These are phyloP conservation scores for Platichthys stellatus DNA, from an alignment of 2,113 vertebrate genomes.

Conservation along the genomic window DNA sequence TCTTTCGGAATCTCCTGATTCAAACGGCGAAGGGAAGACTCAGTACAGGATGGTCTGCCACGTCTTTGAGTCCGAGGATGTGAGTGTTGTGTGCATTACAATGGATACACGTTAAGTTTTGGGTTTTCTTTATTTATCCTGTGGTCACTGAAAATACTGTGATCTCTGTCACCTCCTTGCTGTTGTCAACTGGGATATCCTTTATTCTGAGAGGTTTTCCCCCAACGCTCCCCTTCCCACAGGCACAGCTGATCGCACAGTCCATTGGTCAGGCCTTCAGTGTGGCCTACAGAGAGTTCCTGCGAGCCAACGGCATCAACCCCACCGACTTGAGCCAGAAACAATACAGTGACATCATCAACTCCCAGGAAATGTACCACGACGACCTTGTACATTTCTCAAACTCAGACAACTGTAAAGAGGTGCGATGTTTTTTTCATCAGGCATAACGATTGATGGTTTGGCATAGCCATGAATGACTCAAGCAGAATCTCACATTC, in stretches of 20 bases:
- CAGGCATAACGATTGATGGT: constrained; percentile 4
- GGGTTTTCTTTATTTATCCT: neutral
- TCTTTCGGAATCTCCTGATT: constrained; percentile 89
- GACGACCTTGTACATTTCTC: constrained; percentile 99
- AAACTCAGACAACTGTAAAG: constrained; percentile 99
- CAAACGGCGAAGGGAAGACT: constrained; percentile 88
- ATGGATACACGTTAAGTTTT: neutral
- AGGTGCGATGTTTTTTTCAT: constrained; percentile 80
- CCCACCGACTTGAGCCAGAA: constrained; percentile 99
- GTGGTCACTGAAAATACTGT: constrained; percentile 13
- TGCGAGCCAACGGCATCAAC: constrained; percentile 97
- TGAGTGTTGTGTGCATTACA: constrained; percentile 81
- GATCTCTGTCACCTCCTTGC: constrained; percentile 39
- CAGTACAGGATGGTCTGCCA: constrained; percentile 99
- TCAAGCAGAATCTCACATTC: neutral
- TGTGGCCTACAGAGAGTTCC: constrained; percentile 98
- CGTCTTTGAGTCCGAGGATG: constrained; percentile 97
- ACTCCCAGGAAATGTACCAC: constrained; percentile 99
- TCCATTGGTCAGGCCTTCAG: constrained; percentile 99
- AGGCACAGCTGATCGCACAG: constrained; percentile 99
- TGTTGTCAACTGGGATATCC: constrained; percentile 46
- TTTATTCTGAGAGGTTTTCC: constrained; percentile 53
- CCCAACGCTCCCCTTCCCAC: constrained; percentile 41
- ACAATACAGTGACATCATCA: constrained; percentile 99
- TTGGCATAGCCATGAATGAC: constrained; percentile 4